Conservation (phyloP, 2,113 vertebrate species). For the Cebus imitator region DNA sequence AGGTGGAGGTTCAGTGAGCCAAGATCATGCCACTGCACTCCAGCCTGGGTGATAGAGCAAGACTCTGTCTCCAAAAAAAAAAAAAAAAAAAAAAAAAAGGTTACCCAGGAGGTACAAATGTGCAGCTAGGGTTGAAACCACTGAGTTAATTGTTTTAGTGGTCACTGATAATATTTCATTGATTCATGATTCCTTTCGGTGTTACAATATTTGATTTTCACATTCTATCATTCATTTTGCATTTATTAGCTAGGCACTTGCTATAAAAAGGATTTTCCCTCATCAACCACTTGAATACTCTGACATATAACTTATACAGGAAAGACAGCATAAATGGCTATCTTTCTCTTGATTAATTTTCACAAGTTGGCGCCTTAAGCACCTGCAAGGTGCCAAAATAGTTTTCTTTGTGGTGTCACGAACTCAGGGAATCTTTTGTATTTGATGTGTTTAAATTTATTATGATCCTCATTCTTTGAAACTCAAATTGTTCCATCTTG, state of each 20-base stretch:
- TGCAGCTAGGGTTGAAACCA: not conserved
- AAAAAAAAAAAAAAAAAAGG: no score
- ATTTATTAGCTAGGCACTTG: not conserved
- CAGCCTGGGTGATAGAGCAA: no score
- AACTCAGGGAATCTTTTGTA: slow-evolving; percentile 27
- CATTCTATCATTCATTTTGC: not conserved
- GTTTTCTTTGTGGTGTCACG: not conserved
- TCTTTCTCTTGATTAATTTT: slow-evolving; percentile 45
- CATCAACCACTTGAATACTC: not conserved
- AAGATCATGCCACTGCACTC: no score
- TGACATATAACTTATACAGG: not conserved
- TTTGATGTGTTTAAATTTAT: slow-evolving; percentile 51
- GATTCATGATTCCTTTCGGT: not conserved
- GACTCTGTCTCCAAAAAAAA: no score
- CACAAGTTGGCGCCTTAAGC: not conserved
- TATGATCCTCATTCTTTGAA: slow-evolving; percentile 37
- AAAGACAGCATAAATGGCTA: not conserved
- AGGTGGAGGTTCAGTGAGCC: no score
- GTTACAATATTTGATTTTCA: slow-evolving; percentile 8
- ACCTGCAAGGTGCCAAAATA: slow-evolving; percentile 36
- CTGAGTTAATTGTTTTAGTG: not conserved
- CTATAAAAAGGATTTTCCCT: not conserved
- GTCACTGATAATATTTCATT: not conserved
- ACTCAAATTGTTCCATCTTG: not conserved
- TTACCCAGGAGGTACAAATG: not conserved